phyloP scores from a whole-genome alignment of 2,888 invertebrate genomes.

The Arctia plantaginis region DNA sequence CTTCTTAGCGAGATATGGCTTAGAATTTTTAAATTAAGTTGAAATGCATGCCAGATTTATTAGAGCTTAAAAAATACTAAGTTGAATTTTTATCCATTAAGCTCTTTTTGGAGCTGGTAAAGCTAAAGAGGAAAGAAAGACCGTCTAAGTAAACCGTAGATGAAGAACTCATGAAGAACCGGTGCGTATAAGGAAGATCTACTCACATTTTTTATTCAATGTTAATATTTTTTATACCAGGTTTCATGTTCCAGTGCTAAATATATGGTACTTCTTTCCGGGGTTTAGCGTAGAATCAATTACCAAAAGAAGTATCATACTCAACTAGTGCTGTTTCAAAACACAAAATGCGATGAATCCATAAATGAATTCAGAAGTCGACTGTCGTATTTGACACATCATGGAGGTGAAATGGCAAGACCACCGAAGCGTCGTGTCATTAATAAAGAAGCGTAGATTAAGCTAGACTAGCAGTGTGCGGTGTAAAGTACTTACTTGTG shows the following conservation, averaged over 20 bases:
- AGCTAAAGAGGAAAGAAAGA: too few species aligned
- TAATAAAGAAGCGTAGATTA: constrained; percentile 81
- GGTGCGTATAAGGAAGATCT: background rate
- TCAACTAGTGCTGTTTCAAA: background rate
- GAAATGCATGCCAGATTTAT: too few species aligned
- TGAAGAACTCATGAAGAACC: too few species aligned
- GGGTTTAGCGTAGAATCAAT: too few species aligned
- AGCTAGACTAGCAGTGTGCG: constrained; percentile 68
- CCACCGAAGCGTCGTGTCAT: constrained; percentile 72
- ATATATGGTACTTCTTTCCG: too few species aligned
- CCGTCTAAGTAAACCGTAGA: background rate
- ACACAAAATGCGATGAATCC: background rate
- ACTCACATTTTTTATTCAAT: background rate
- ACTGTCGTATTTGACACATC: constrained; percentile 54
- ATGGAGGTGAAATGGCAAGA: constrained; percentile 57
- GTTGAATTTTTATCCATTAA: too few species aligned
- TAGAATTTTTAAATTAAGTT: too few species aligned
- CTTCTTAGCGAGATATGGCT: too few species aligned
- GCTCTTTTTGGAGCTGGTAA: too few species aligned
- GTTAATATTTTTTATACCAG: too few species aligned
- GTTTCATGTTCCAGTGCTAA: too few species aligned
- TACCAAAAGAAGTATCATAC: background rate
- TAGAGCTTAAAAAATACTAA: too few species aligned
- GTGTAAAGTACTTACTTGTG: constrained; percentile 75
- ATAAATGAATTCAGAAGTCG: constrained; percentile 24